A percentile compares a stretch with the other conserved stretches of the same genome.
phyloP scores from a whole-genome alignment of 2,113 vertebrate genomes.

The Protobothrops flavoviridis region DNA sequence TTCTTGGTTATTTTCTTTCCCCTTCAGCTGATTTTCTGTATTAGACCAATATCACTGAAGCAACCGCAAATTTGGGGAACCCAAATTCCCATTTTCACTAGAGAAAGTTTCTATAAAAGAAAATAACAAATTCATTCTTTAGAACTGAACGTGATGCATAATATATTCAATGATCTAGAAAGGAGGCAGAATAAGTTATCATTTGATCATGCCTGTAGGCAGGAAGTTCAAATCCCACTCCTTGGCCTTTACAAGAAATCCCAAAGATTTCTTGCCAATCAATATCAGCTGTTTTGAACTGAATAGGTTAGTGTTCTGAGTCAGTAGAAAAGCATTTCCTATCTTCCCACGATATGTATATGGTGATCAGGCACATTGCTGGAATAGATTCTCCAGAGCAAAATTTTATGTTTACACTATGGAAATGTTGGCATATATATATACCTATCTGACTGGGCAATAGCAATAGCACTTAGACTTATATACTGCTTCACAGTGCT shows the following conservation, averaged over 20 bases:
- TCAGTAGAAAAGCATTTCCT: not conserved
- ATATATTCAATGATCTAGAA: not conserved
- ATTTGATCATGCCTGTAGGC: not conserved
- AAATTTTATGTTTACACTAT: not conserved
- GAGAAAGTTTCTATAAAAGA: slow-evolving; percentile 24
- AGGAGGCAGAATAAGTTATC: not conserved
- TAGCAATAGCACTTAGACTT: not conserved
- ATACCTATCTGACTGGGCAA: slow-evolving; percentile 5
- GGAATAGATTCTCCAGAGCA: not conserved
- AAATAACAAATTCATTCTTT: slow-evolving; percentile 28
- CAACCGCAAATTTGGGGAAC: slow-evolving; percentile 5
- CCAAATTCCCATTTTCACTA: not conserved
- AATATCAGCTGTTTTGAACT: not conserved
- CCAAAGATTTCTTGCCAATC: not conserved
- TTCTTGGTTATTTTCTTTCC: slow-evolving; percentile 14
- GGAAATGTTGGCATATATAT: not conserved
- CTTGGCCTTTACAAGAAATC: not conserved
- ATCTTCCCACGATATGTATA: not conserved
- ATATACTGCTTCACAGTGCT: not conserved
- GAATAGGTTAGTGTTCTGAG: not conserved
- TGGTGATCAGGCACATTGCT: not conserved
- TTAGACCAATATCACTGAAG: slow-evolving; percentile 38
- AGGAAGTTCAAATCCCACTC: not conserved
- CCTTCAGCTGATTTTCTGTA: slow-evolving; percentile 40
- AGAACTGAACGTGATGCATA: not conserved